Base-by-base conservation (phyloP, 2,888 invertebrate species). In the Amorpha juglandis region DNA sequence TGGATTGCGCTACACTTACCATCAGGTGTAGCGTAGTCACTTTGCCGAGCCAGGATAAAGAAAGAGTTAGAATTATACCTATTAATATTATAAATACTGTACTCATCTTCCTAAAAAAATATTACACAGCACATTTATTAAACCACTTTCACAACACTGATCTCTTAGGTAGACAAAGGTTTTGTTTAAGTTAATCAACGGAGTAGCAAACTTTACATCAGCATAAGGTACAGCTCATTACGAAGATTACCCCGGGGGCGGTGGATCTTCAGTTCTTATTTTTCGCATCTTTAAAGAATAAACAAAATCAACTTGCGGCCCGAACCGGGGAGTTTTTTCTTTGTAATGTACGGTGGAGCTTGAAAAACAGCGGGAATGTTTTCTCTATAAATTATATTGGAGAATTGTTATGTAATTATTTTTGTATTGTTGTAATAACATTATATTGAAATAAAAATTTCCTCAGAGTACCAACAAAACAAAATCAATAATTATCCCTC, bases 261-360 rank as follows among this genome's bases (percentile, higher is more conserved):
- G 53, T 21, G 45, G 52, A 47, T 53, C 51, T 51, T 63, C 63
- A 53, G 19, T 45, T 53, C 63, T 66, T 52, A 63, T 66, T 63
- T 66, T 66, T 66, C 62, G 51, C 63, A 47, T 64, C 45, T 53
- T 62, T 42, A 52, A 53, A 66, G 66, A 35, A 51, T 53, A 66
- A 66, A 66, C 63, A 63, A 66, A 66, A 66, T 66, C 62, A 52
- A 66, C 63, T 66, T 66, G 63, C 52, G 62, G 62, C 62, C 62
- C 65, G 62, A 14, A 51, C 12, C 16, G 53, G 33, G 33, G 62
- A 9, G 21, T 12, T 51, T 52, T 35, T 47, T 52, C 19, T 16
- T 65, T 58, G 42, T 50, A 27, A 45, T 11, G 9, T 35, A 62
- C 3, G 6, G 33, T 47, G 19, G 21, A 63, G 48, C 47, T 52